Evolutionary conservation across 2,797 vertebrate genomes (phyloP), one percentile per base, ranked within the genome.

Genomic region (Lacerta agilis): DNA sequence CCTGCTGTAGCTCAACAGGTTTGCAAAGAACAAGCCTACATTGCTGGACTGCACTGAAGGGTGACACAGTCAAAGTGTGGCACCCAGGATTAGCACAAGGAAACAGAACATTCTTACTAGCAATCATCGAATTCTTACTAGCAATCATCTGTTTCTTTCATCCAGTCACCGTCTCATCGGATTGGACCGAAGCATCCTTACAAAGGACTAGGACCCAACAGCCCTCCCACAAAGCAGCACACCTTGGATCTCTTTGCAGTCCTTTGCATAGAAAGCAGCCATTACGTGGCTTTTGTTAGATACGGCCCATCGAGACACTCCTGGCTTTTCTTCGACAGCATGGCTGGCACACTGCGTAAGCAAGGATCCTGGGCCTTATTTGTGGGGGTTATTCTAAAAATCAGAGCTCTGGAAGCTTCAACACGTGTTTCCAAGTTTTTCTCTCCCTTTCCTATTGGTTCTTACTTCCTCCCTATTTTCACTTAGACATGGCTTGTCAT

Each of bases 261-360:
- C 69, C 97, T 98, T 77, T 98, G 97, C 92, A 98, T 98, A 93
- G 95, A 97, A 55, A 98, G 97, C 89, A 98, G 97, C 89, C 98
- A 98, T 93, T 98, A 97, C 6, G 97, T 98, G 82, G 97, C 97
- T 80, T 98, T 97, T 86, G 97, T 98, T n/a, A 98, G 97, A 92
- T 98, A 95, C 0, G 96, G 97, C 64, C 81, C 96, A 1, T 94
- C 94, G 66, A 91, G 95, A 58, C 91, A 89, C 38, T 97, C 97
- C n/a, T 98, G 97, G 97, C 92, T 98, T 61, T 98, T 98, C 92
- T 98, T 98, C 84, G 97, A 98, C 95, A 97, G 97, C 95, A 98
- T 98, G 97, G 97, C 97, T 43, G 97, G 98, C 93, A 94, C 96
- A 96, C 95, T 93, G 3, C 96, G 97, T 94, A 90, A 15, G 86